Percentiles rank a stretch among this genome's conserved stretches.
Conservation (phyloP, 2,797 vertebrate species). For the Rhynchonycteris naso region DNA sequence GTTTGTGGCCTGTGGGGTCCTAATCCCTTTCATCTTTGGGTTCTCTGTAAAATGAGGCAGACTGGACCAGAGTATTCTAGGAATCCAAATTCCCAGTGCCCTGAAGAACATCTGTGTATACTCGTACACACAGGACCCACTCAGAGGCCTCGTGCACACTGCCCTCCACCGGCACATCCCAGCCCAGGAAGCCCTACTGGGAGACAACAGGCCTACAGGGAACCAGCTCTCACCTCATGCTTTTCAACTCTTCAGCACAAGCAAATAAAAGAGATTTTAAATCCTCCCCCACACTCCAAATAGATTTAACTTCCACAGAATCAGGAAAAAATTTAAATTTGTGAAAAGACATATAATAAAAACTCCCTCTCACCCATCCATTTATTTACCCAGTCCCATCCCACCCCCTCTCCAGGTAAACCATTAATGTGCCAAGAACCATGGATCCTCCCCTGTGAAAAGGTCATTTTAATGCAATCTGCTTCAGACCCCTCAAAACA, state of each 20-base stretch:
- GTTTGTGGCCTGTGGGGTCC: fast-evolving
- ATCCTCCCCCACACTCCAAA: not conserved
- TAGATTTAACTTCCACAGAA: not conserved
- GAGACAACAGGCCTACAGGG: not conserved
- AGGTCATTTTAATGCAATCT: not conserved
- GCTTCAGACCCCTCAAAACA: not conserved
- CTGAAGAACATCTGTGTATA: not conserved
- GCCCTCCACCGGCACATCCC: not conserved
- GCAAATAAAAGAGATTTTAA: not conserved
- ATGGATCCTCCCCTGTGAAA: not conserved
- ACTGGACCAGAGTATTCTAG: not conserved
- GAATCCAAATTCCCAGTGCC: not conserved
- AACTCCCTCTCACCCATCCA: not conserved
- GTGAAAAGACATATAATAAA: not conserved
- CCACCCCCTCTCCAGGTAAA: not conserved
- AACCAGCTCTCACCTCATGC: not conserved
- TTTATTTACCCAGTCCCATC: not conserved
- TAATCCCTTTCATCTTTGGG: not conserved
- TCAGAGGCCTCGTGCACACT: fast-evolving
- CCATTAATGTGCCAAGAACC: not conserved
- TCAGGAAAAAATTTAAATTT: not conserved
- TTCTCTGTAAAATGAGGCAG: not conserved
- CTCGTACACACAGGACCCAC: not conserved
- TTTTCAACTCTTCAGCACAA: not conserved
- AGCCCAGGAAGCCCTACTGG: not conserved